These are phyloP conservation scores for Staurois parvus DNA, from an alignment of 2,797 vertebrate genomes.

Conservation along the genomic window DNA sequence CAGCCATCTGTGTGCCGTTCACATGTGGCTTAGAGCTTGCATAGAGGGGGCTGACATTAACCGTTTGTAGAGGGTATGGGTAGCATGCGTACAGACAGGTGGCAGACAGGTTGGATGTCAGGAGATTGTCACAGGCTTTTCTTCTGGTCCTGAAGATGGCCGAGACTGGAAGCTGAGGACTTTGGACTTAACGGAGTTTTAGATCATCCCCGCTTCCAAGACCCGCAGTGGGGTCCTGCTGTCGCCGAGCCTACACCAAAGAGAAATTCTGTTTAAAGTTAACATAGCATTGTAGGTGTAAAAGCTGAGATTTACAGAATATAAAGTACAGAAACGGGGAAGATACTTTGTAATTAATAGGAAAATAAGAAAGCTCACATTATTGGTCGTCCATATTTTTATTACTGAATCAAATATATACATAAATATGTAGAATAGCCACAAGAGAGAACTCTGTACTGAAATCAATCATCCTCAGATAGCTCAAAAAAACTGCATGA, in stretches of 20 bases:
- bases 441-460: too few species aligned
- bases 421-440: too few species aligned
- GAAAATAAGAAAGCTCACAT: too few species aligned
- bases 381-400: too few species aligned
- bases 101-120: neutral
- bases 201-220: constrained; percentile 92
- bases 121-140: neutral
- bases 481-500: too few species aligned
- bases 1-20: constrained; percentile 5
- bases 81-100: constrained; percentile 35
- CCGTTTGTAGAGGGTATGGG: constrained; percentile 23
- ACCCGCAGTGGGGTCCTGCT: constrained; percentile 96
- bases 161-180: neutral
- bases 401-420: too few species aligned
- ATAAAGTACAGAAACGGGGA: neutral
- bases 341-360: too few species aligned
- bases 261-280: constrained; percentile 56
- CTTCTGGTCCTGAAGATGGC: neutral
- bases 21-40: constrained; percentile 28
- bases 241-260: constrained; percentile 86
- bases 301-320: neutral
- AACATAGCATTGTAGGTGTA: constrained; percentile 28
- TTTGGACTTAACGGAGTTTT: constrained; percentile 86
- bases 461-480: too few species aligned
- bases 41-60: constrained; percentile 40